Conservation (phyloP, 1,140 invertebrate genomes). For the Drosophila pruinosa region DNA sequence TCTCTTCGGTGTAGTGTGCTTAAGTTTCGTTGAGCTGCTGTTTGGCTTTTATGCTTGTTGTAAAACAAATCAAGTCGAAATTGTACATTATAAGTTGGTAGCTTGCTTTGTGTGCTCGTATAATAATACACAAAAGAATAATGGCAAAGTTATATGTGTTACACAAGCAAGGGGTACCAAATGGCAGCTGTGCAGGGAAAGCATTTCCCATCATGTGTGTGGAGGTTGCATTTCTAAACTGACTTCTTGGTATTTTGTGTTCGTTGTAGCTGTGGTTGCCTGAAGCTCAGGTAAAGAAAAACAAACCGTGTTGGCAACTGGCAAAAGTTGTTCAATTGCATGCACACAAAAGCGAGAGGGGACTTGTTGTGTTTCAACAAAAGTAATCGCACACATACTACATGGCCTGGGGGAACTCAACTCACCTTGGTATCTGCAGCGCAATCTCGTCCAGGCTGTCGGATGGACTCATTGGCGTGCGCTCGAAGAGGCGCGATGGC, state of each 20-base stretch:
- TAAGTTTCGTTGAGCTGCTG: neutral
- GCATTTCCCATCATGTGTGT: neutral
- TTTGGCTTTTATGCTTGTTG: neutral
- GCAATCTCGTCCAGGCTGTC: conserved; percentile 96
- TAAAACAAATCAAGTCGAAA: conserved; percentile 16
- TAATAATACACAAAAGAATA: conserved; percentile 20
- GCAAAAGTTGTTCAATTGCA: conserved; percentile 35
- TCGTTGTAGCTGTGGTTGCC: neutral
- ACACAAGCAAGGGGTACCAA: conserved; percentile 8
- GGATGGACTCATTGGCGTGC: conserved; percentile 90
- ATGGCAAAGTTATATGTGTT: conserved; percentile 29
- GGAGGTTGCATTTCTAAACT: conserved; percentile 5
- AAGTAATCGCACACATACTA: conserved; percentile 14
- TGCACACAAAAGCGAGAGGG: neutral
- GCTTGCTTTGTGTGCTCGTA: conserved; percentile 16
- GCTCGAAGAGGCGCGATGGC: conserved; percentile 91
- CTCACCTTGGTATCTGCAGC: conserved; percentile 94
- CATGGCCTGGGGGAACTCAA: conserved; percentile 14
- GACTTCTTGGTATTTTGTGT: neutral
- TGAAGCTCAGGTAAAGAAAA: conserved; percentile 17
- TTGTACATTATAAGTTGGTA: conserved; percentile 24
- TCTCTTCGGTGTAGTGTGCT: neutral
- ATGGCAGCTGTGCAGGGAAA: neutral
- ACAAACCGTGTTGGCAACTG: conserved; percentile 20
- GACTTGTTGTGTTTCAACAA: conserved; percentile 21